Conservation (phyloP, 1,140 invertebrate genomes). For the Monomorium pharaonis region DNA sequence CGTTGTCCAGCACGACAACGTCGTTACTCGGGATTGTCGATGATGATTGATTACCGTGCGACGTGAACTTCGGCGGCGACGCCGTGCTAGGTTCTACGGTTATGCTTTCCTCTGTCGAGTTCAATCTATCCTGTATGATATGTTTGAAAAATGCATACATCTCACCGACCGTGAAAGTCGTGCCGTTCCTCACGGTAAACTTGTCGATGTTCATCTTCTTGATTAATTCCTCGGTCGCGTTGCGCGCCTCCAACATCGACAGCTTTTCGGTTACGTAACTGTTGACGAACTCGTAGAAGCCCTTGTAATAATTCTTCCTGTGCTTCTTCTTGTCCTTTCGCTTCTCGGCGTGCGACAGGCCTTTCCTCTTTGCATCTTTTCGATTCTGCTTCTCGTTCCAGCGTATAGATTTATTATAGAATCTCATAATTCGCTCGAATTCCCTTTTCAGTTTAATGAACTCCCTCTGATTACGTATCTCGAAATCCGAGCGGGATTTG, state of each 20-base stretch:
- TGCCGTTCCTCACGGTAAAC: constrained; percentile 80
- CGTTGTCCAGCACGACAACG: constrained; percentile 74
- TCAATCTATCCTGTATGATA: constrained; percentile 84
- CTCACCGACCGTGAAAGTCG: constrained; percentile 80
- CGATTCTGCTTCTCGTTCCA: constrained; percentile 83
- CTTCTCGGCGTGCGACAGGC: constrained; percentile 62
- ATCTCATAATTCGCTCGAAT: constrained; percentile 83
- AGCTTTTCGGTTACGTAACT: constrained; percentile 82
- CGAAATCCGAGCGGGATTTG: constrained; percentile 75
- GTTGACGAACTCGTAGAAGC: constrained; percentile 84
- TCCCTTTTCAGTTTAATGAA: constrained; percentile 82
- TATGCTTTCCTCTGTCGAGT: constrained; percentile 65
- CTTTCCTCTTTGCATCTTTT: constrained; percentile 76
- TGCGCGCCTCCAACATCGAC: constrained; percentile 76
- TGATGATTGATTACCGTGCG: constrained; percentile 58
- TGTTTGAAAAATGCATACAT: constrained; percentile 85
- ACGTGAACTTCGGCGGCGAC: constrained; percentile 29
- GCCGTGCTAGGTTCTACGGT: neutral
- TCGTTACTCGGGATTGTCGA: constrained; percentile 56
- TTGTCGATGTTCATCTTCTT: constrained; percentile 82
- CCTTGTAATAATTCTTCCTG: constrained; percentile 81
- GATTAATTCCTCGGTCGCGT: constrained; percentile 81
- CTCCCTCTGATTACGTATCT: constrained; percentile 81
- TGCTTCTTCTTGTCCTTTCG: constrained; percentile 68
- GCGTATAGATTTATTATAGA: constrained; percentile 83